Base-by-base conservation (phyloP, 2,888 invertebrate species). In the Mongoloraphidia duomilia region DNA sequence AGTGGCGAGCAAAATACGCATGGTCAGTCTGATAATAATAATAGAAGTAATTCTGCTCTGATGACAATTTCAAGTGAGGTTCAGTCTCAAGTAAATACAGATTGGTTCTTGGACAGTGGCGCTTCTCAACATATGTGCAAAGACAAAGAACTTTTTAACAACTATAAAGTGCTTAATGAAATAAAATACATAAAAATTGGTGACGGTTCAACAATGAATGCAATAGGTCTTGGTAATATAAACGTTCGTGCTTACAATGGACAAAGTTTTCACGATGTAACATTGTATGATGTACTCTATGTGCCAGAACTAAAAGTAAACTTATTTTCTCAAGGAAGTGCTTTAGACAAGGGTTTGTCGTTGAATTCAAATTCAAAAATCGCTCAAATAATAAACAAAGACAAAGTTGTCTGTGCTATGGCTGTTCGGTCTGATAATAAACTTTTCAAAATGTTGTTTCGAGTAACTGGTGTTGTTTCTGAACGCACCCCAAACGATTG, bases 81-180 rank as follows among this genome's bases (percentile, higher is more conserved):
- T n/a, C n/a, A n/a, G n/a, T n/a, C n/a, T n/a, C n/a, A n/a, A n/a
- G n/a, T n/a, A n/a, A n/a, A n/a, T n/a, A n/a, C n/a, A n/a, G n/a
- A n/a, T n/a, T 59, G 57, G 57, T 54, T 56, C 12, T 44, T 56
- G 50, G 58, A 59, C 46, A 58, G 56, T 46, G 60, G 58, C 41
- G 57, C 55, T n/a, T 60, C 57, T 3, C 49, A 52, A 33, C 58
- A 58, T 35, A 58, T 57, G 55, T 49, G 54, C 5, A 47, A 44
- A 26, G 44, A 45, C 9, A 49, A 36, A 34, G 46, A 51, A 13
- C 14, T 44, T 14, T 53, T 55, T 44, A 13, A 41, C 39, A 42
- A 44, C 12, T n/a, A n/a, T n/a, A n/a, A n/a, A n/a, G n/a, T n/a
- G n/a, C n/a, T n/a, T n/a, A n/a, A n/a, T n/a, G n/a, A n/a, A n/a